phyloP scores from a whole-genome alignment of 2,797 vertebrate species.

The Hypotaenidia philippensis region DNA sequence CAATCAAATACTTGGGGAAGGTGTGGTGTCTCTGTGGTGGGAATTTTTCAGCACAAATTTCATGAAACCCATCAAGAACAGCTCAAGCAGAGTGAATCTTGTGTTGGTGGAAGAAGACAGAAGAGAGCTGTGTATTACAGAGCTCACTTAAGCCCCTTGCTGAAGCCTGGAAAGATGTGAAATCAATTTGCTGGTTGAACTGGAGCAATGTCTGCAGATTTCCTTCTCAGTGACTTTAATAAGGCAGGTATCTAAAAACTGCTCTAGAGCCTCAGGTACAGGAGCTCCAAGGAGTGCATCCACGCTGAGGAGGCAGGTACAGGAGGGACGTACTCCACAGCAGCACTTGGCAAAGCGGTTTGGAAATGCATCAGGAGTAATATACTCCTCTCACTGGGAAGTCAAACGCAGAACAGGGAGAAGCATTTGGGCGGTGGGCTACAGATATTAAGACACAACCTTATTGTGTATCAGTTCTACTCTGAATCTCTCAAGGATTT shows the following conservation, averaged over 20 bases:
- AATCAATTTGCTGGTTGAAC: background rate
- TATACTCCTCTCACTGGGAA: background rate
- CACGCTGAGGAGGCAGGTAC: background rate
- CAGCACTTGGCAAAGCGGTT: background rate
- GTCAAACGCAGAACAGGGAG: background rate
- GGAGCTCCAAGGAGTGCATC: background rate
- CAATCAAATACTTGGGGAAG: conserved; percentile 39
- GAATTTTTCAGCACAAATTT: conserved; percentile 38
- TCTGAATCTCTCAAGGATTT: background rate
- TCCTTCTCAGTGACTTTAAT: background rate
- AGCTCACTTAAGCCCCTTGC: background rate
- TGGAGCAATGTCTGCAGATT: background rate
- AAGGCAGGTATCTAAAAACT: background rate
- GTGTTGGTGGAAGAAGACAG: background rate
- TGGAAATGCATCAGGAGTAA: background rate
- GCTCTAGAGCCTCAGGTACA: background rate
- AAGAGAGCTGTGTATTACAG: background rate
- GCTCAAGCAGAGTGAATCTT: background rate
- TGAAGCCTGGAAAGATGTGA: background rate
- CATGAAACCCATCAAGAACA: background rate
- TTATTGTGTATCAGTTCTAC: background rate
- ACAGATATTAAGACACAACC: background rate
- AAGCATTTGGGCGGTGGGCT: background rate
- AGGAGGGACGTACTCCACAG: background rate
- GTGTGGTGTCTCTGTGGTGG: conserved; percentile 37